Base-by-base conservation (phyloP, 2,113 vertebrate genomes). In the Ciconia stormi region DNA sequence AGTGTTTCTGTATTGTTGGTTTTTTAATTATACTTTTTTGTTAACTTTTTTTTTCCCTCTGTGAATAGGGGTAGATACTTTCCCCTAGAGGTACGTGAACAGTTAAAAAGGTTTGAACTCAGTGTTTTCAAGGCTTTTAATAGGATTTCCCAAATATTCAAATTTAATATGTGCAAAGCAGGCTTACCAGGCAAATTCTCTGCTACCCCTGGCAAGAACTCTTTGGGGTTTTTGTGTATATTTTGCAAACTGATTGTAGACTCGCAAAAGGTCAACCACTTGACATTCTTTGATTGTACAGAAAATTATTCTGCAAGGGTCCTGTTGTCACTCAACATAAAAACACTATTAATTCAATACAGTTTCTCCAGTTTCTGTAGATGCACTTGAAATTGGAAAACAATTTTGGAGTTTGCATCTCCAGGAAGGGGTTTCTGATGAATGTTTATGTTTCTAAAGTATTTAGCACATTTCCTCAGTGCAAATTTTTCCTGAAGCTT, bases 71-170 rank as follows among this genome's bases (percentile, higher is more conserved):
- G 6, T 17, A 73, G 36, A 34, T 78, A 47, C 3, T 71, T 90
- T 80, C 8, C 49, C 42, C 25, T 73, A 53, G 50, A 85, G 63
- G 25, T 50, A 81, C 77, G 8, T 9, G 40, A 90, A 70, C 53
- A 83, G 49, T 49, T 87, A 67, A 86, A 90, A 94, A 73, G 32
- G 81, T 86, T 93, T 93, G 74, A 97, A 82, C 16, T 90, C 36
- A 36, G 2, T 71, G 23, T n/a, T 86, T 89, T 61, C 32, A 80
- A 96, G 25, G 16, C 7, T 86, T 90, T 85, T 86, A 89, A 89
- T 47, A 90, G 67, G 55, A 94, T 93, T 93, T 83, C 11, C 5
- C 22, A 85, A 81, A 71, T 87, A 92, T 63, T 66, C 26, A 93
- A 55, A 89, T 78, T 50, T 78, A 82, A 52, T 69, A 62, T 21